These are phyloP conservation scores for Coelinius sp. DNA, from an alignment of 2,888 invertebrate species.

Conservation along the genomic window DNA sequence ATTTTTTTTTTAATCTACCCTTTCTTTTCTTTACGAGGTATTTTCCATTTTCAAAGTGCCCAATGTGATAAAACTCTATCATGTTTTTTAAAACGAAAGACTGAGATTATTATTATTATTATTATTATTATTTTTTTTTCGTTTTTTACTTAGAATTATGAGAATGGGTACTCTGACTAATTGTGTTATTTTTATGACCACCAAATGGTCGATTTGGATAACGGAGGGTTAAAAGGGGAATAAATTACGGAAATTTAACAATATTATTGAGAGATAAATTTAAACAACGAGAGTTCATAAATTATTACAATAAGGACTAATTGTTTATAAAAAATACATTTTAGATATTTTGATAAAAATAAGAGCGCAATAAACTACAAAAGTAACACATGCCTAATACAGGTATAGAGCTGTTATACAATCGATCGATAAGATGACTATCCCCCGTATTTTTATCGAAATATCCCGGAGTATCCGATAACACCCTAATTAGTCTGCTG, in stretches of 20 bases:
- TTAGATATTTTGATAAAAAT: too few relatives aligned
- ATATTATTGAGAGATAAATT: too few relatives aligned
- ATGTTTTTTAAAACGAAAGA: too few relatives aligned
- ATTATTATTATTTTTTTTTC: not conserved
- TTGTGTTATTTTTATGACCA: slow-evolving; percentile 60
- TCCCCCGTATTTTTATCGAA: not conserved
- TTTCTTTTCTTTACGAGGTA: slow-evolving; percentile 22
- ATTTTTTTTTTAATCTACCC: not conserved
- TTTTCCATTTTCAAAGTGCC: slow-evolving; percentile 3
- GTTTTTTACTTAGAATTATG: slow-evolving; percentile 51
- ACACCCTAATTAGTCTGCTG: slow-evolving; percentile 17
- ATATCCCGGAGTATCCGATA: slow-evolving; percentile 1
- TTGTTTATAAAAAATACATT: too few relatives aligned
- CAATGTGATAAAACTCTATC: not conserved
- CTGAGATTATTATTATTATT: too few relatives aligned
- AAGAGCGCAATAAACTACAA: too few relatives aligned
- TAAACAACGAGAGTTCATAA: too few relatives aligned
- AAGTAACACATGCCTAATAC: not conserved
- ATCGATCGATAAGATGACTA: slow-evolving; percentile 15
- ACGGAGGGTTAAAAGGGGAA: too few relatives aligned
- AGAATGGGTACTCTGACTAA: slow-evolving; percentile 59
- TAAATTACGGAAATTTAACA: too few relatives aligned
- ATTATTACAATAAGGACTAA: too few relatives aligned
- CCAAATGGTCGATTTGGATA: slow-evolving; percentile 41
- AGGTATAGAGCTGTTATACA: not conserved